Conservation (phyloP, 2,797 vertebrate genomes). For the Thaleichthys pacificus region DNA sequence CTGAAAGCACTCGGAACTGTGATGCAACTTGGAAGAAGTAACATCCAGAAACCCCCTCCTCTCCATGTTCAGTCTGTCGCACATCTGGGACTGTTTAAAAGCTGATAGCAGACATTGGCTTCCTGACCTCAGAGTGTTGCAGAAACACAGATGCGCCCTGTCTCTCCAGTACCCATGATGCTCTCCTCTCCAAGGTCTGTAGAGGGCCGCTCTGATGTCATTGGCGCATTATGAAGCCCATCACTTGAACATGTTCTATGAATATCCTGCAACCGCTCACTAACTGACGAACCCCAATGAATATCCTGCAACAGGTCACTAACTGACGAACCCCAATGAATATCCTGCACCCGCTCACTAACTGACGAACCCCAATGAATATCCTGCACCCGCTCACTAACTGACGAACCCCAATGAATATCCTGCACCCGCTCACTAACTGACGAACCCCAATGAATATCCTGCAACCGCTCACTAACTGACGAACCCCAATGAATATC, state of each 20-base stretch:
- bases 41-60: constrained; percentile 57
- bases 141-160: constrained; percentile 53
- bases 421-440: constrained; percentile 50
- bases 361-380: constrained; percentile 60
- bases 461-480: constrained; percentile 52
- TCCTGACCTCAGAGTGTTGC: constrained; percentile 61
- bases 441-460: constrained; percentile 58
- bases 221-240: constrained; percentile 53
- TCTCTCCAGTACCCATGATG: too few relatives aligned
- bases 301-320: constrained; percentile 48
- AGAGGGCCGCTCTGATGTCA: constrained; percentile 33
- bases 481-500: constrained; percentile 57
- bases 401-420: constrained; percentile 60
- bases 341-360: constrained; percentile 47
- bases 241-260: constrained; percentile 66
- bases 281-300: constrained; percentile 62
- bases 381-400: constrained; percentile 48
- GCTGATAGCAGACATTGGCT: constrained; percentile 61
- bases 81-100: constrained; percentile 64
- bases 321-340: constrained; percentile 61
- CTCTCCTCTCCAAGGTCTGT: constrained; percentile 4
- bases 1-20: constrained; percentile 53
- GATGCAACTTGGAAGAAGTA: constrained; percentile 65
- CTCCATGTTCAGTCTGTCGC: constrained; percentile 59
- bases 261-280: constrained; percentile 46